Percentiles rank a stretch among this genome's conserved stretches.
These are phyloP conservation scores for Arrhopalites spinosus DNA, from an alignment of 2,888 invertebrate genomes.

Conservation along the genomic window DNA sequence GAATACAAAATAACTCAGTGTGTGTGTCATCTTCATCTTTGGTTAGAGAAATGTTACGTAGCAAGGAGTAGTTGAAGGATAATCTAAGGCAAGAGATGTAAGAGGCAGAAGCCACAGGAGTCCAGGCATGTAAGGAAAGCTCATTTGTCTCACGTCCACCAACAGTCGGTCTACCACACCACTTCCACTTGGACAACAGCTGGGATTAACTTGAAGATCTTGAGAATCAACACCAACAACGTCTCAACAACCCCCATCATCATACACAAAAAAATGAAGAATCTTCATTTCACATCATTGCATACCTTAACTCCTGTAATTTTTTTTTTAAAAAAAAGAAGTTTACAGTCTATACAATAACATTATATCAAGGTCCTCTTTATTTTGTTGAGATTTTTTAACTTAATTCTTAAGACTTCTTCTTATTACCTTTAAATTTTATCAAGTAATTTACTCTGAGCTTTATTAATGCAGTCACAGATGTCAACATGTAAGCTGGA, in stretches of 20 bases:
- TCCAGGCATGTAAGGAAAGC: constrained; percentile 45
- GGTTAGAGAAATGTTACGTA: background rate
- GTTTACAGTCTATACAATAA: no score
- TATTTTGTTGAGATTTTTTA: no score
- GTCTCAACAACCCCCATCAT: background rate
- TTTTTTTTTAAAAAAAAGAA: no score
- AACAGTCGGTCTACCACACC: constrained; percentile 37
- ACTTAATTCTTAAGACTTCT: background rate
- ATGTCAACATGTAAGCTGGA: constrained; percentile 19
- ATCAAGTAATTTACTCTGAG: background rate
- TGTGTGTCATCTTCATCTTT: no score
- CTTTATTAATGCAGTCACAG: background rate
- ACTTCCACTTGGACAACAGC: constrained; percentile 40
- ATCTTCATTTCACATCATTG: no score
- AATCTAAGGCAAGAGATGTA: constrained; percentile 13
- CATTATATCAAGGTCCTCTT: no score
- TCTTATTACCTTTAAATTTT: background rate
- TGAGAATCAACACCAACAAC: constrained; percentile 39
- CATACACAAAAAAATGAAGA: background rate
- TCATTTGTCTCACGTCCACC: constrained; percentile 49
- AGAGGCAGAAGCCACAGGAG: constrained; percentile 40
- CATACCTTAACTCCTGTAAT: no score
- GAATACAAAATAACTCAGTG: no score
- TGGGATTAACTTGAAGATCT: constrained; percentile 41
- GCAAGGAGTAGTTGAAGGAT: background rate